Evolutionary conservation across 2,888 invertebrate species (phyloP).

Genomic region (Caenorhabditis sinica): DNA sequence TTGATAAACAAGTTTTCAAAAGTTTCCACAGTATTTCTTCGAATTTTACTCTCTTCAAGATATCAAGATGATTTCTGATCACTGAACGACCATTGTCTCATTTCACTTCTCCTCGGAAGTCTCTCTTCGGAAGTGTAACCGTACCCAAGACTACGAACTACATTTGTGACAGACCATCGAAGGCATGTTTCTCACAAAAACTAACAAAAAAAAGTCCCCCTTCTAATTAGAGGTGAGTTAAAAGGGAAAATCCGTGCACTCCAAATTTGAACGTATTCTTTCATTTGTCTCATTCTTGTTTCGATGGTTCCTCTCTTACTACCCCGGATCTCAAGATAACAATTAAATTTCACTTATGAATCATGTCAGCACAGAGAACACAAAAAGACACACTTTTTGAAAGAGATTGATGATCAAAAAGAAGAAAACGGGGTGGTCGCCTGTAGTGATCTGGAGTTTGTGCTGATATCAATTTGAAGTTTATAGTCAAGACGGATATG

Average conservation of each 20-base stretch:
- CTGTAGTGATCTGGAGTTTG: constrained; percentile 21
- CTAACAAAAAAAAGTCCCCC: neutral
- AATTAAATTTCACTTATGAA: neutral
- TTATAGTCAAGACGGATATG: neutral
- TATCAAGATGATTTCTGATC: constrained; percentile 19
- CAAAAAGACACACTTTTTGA: neutral
- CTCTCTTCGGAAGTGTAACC: neutral
- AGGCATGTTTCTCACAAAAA: neutral
- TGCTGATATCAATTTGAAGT: neutral
- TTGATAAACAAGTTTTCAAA: too few species aligned
- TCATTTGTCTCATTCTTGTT: neutral
- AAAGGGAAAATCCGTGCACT: neutral
- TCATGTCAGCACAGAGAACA: too few species aligned
- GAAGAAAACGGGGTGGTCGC: neutral
- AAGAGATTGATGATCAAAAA: neutral
- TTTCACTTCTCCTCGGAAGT: too few species aligned
- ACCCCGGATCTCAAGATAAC: too few species aligned
- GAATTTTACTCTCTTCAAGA: too few species aligned
- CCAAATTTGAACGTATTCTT: neutral
- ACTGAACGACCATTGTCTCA: too few species aligned
- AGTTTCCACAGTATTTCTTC: too few species aligned
- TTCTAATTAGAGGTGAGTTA: neutral
- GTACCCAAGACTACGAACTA: constrained; percentile 5
- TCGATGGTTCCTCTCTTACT: too few species aligned
- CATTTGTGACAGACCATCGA: neutral